These are phyloP conservation scores for Pyrgilauda ruficollis DNA, from an alignment of 2,113 vertebrate species.

Conservation along the genomic window DNA sequence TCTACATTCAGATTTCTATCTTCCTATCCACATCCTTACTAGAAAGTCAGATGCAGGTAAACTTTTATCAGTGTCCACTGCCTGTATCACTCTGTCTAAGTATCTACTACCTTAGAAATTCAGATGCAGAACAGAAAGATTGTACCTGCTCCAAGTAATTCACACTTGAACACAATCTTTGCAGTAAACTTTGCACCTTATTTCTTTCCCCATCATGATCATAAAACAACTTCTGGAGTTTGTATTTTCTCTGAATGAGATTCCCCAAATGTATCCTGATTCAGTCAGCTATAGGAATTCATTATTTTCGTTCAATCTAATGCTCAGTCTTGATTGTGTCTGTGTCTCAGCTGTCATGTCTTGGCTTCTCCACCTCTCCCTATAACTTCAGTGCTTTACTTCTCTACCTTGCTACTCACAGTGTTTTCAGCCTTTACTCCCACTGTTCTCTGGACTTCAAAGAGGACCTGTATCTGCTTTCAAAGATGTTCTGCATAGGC, in stretches of 20 bases:
- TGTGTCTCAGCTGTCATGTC: background rate
- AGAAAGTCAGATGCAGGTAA: background rate
- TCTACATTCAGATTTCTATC: background rate
- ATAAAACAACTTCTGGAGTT: background rate
- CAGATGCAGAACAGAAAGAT: background rate
- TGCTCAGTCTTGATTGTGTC: background rate
- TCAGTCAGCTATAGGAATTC: background rate
- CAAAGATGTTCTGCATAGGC: background rate
- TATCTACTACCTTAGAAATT: background rate
- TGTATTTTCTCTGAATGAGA: background rate
- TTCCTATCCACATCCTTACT: background rate
- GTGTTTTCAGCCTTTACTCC: background rate
- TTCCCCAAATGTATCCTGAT: background rate
- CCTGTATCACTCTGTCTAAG: background rate
- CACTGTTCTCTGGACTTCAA: background rate
- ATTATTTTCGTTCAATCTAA: background rate
- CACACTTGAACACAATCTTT: background rate
- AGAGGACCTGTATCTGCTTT: background rate
- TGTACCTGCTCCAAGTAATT: background rate
- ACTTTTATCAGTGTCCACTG: background rate
- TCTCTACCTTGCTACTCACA: background rate
- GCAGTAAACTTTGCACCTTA: background rate
- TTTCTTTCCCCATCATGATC: background rate
- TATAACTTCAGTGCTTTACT: background rate
- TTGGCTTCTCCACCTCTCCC: background rate